Evolutionary conservation across 2,113 vertebrate genomes (phyloP).

Genomic region (Sarotherodon lohbergeri): DNA sequence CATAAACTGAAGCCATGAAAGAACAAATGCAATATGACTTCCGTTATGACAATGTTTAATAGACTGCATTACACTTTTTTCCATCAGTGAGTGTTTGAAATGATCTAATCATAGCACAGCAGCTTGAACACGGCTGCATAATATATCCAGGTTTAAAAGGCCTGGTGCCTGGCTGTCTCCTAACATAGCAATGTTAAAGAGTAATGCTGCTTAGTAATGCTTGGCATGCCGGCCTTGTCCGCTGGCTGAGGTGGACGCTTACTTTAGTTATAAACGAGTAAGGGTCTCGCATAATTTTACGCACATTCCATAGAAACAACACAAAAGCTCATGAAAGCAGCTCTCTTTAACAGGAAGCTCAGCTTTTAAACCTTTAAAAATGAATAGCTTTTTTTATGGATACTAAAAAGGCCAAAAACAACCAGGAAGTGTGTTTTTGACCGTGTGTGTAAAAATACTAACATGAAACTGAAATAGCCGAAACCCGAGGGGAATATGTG

Average conservation of each 20-base stretch:
- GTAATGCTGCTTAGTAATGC: constrained; percentile 40
- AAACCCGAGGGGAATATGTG: constrained; percentile 24
- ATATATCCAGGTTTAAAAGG: constrained; percentile 47
- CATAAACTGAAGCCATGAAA: background rate
- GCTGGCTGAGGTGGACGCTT: constrained; percentile 12
- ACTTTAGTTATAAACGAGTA: background rate
- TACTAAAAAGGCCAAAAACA: constrained; percentile 2
- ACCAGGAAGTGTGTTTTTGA: constrained; percentile 30
- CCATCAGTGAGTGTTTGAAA: background rate
- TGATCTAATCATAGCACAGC: background rate
- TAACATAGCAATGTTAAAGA: constrained; percentile 23
- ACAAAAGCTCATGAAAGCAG: constrained; percentile 24
- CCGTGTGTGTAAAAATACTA: constrained; percentile 24
- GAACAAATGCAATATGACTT: background rate
- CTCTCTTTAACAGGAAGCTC: background rate
- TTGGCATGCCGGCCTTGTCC: background rate
- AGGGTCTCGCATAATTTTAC: constrained; percentile 6
- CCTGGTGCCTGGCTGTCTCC: constrained; percentile 54
- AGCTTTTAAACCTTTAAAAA: constrained; percentile 4
- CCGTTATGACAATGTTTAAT: background rate
- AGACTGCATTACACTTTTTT: background rate
- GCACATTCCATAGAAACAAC: constrained; percentile 46
- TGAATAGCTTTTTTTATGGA: background rate
- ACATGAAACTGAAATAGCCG: constrained; percentile 37
- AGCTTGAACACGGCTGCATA: constrained; percentile 5